phyloP scores from a whole-genome alignment of 2,797 vertebrate species.

The Gephyroberyx darwinii region DNA sequence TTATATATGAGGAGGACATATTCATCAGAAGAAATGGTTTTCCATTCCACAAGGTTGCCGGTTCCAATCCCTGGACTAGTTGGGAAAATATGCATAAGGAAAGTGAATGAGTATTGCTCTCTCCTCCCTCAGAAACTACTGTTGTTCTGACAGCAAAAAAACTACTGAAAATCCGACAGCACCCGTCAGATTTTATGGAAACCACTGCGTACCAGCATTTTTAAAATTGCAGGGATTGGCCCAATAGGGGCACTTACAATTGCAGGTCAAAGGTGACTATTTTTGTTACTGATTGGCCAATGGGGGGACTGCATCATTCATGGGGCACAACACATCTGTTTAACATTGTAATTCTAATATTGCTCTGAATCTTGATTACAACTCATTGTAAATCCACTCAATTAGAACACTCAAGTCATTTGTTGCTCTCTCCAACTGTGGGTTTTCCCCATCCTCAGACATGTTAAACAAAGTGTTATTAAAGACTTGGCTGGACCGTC shows the following conservation, averaged over 20 bases:
- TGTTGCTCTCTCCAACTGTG: slow-evolving; percentile 65
- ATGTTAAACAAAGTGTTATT: slow-evolving; percentile 74
- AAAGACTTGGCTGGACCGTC: slow-evolving; percentile 68
- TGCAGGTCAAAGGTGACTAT: neutral
- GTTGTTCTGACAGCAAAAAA: too few relatives aligned
- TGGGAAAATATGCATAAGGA: too few relatives aligned
- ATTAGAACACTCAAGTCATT: slow-evolving; percentile 44
- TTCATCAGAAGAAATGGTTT: too few relatives aligned
- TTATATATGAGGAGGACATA: too few relatives aligned
- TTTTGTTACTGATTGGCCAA: neutral
- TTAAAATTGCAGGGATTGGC: too few relatives aligned
- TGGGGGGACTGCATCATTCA: neutral
- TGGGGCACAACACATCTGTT: neutral
- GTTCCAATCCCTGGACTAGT: too few relatives aligned
- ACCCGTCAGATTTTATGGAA: too few relatives aligned
- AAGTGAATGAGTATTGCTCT: too few relatives aligned
- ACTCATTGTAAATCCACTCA: slow-evolving; percentile 45
- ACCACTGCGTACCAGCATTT: too few relatives aligned
- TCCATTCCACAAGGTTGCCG: too few relatives aligned
- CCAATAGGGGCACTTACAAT: neutral
- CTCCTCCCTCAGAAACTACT: too few relatives aligned
- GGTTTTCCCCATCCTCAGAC: slow-evolving; percentile 61
- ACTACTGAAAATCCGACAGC: too few relatives aligned
- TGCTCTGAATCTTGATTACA: slow-evolving; percentile 18
- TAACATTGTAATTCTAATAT: slow-evolving; percentile 19